A percentile compares a stretch with the other conserved stretches of the same genome.
Conservation (phyloP, 2,888 invertebrate genomes). For the Pachycephus smyrnensis region DNA sequence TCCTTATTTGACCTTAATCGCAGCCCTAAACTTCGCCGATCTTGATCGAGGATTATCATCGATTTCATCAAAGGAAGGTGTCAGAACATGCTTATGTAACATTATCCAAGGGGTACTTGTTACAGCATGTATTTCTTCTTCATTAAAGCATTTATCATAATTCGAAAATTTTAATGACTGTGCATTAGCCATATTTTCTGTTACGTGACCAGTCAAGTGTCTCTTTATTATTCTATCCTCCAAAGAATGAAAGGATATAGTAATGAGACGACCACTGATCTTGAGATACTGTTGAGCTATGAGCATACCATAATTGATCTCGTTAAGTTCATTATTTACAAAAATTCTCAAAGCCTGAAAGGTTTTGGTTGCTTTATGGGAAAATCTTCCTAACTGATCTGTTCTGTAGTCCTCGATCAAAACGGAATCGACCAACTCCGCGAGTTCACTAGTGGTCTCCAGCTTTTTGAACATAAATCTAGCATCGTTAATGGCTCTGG, state of each 20-base stretch:
- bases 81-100: slow-evolving; percentile 83
- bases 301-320: slow-evolving; percentile 89
- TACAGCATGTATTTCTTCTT: slow-evolving; percentile 73
- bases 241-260: slow-evolving; percentile 91
- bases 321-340: slow-evolving; percentile 96
- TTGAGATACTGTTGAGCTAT: slow-evolving; percentile 83
- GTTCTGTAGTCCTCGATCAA: slow-evolving; percentile 70
- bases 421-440: slow-evolving; percentile 78
- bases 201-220: slow-evolving; percentile 83
- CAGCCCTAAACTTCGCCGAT: slow-evolving; percentile 90
- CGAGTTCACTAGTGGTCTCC: slow-evolving; percentile 85
- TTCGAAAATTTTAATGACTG: slow-evolving; percentile 80
- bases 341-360: slow-evolving; percentile 95
- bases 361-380: slow-evolving; percentile 90
- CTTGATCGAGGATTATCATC: slow-evolving; percentile 85
- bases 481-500: slow-evolving; percentile 87
- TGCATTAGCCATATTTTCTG: slow-evolving; percentile 78
- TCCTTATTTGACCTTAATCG: slow-evolving; percentile 75
- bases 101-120: slow-evolving; percentile 80
- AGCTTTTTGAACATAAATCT: slow-evolving; percentile 81
- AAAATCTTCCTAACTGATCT: slow-evolving; percentile 81
- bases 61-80: slow-evolving; percentile 81
- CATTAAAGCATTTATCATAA: slow-evolving; percentile 71
- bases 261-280: slow-evolving; percentile 81
- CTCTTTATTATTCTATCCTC: slow-evolving; percentile 95